These are phyloP conservation scores for Rhinolophus ferrumequinum DNA, from an alignment of 2,113 vertebrate species.

Conservation along the genomic window DNA sequence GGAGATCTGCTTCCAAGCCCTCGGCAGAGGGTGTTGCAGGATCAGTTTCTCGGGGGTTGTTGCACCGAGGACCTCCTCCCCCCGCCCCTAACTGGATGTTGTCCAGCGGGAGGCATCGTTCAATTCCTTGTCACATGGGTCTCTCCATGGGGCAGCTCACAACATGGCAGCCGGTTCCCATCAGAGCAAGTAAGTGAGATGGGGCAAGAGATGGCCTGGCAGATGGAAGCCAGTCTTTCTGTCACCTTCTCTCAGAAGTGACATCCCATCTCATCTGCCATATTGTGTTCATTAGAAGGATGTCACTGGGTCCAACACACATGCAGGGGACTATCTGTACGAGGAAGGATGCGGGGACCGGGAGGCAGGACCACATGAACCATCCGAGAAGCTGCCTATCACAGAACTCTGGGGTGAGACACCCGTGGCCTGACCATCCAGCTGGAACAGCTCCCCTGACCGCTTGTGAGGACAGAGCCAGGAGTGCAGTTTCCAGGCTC, in stretches of 20 bases:
- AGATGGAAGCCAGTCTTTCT: not conserved
- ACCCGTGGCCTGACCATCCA: not conserved
- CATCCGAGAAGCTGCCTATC: not conserved
- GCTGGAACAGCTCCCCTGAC: not conserved
- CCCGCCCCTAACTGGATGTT: not conserved
- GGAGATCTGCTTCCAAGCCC: not conserved
- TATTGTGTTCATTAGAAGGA: not conserved
- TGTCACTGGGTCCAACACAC: not conserved
- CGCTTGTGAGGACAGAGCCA: too few species aligned
- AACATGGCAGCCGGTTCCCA: fast-evolving
- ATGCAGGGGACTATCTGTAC: fast-evolving
- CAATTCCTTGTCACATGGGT: fast-evolving
- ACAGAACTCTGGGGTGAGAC: not conserved
- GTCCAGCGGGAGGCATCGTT: not conserved
- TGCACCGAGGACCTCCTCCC: fast-evolving
- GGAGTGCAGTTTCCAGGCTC: too few species aligned
- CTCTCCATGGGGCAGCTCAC: not conserved
- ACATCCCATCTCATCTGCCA: not conserved
- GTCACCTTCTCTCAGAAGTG: not conserved
- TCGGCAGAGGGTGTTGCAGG: not conserved
- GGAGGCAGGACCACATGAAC: not conserved
- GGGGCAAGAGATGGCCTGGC: not conserved
- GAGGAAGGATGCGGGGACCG: too few species aligned
- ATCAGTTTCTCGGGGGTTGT: not conserved
- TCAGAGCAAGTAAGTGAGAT: not conserved